Evolutionary conservation across 2,797 vertebrate species (phyloP), one percentile per base, ranked within the genome.

Genomic region (Lithobates pipiens): DNA sequence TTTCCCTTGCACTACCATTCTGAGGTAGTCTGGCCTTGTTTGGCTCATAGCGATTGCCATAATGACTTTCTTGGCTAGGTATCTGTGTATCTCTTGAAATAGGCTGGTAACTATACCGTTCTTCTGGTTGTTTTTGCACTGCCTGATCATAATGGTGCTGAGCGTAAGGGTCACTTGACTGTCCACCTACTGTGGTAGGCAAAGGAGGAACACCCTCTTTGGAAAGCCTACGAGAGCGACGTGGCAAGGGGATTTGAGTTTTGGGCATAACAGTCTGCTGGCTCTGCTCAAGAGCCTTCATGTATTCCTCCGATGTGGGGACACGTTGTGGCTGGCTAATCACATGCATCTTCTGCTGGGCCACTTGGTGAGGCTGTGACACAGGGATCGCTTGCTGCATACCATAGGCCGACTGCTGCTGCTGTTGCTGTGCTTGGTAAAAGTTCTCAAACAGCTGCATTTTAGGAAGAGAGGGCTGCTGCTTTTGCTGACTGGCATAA

Each of bases 201-300:
- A 95, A 90, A 10, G 97, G 95, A 42, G 95, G 93, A 23, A 95
- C 95, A 0, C 96, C 97, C 90, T 99, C 98, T 93, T 97, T 99
- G 21, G 98, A 99, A 88, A 99, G 95, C 76, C 97, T 95, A 2
- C 97, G 95, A 11, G 97, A 98, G n/a, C 97, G 93, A 76, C 97
- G 96, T 6, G 96, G 96, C 77, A 95, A 94, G 80, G 93, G 90
- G 82, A 94, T 94, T 75, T 92, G 92, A 34, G 92, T 89, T 89
- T 95, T 95, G 90, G 95, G 95, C 91, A 95, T 92, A 88, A 94
- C 92, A 42, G 93, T 82, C 90, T 93, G 94, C 27, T 93, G 88
- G 84, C 91, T 93, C 3, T 93, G 91, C 80, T 95, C 95, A 63
- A 94, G 90, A 80, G 93, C 93, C 87, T 95, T 96, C 87, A 94